These are phyloP conservation scores for Metopia argyrocephala DNA, from an alignment of 2,888 invertebrate genomes.

Conservation along the genomic window DNA sequence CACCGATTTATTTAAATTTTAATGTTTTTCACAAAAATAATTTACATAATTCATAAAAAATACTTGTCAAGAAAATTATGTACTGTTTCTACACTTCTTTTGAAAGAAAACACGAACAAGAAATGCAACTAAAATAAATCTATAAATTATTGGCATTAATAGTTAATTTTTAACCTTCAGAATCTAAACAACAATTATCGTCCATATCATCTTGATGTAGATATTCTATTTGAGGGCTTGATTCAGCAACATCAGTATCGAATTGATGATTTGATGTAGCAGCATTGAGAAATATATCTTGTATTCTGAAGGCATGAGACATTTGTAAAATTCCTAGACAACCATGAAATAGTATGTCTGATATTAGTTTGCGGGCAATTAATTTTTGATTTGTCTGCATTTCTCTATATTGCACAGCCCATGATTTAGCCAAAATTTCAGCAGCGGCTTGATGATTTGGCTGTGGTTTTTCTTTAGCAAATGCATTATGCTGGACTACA, in stretches of 20 bases:
- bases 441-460: constrained; percentile 17
- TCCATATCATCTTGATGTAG: not conserved
- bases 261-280: not conserved
- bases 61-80: no score
- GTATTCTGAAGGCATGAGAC: constrained; percentile 29
- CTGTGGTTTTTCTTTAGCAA: not conserved
- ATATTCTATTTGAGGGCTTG: not conserved
- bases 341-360: constrained; percentile 54
- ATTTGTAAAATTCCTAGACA: constrained; percentile 45
- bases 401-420: constrained; percentile 48
- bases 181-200: not conserved
- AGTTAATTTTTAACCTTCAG: not conserved
- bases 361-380: constrained; percentile 48
- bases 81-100: no score
- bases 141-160: not conserved
- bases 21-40: no score
- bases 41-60: no score
- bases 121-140: not conserved
- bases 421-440: constrained; percentile 43
- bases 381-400: constrained; percentile 39
- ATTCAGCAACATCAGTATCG: no score
- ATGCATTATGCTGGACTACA: not conserved
- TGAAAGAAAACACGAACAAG: not conserved
- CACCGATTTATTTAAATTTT: no score
- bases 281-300: constrained; percentile 24